Percentiles rank a stretch among this genome's conserved stretches.
Evolutionary conservation across 2,797 vertebrate genomes (phyloP).

Genomic region (Tapirus indicus): DNA sequence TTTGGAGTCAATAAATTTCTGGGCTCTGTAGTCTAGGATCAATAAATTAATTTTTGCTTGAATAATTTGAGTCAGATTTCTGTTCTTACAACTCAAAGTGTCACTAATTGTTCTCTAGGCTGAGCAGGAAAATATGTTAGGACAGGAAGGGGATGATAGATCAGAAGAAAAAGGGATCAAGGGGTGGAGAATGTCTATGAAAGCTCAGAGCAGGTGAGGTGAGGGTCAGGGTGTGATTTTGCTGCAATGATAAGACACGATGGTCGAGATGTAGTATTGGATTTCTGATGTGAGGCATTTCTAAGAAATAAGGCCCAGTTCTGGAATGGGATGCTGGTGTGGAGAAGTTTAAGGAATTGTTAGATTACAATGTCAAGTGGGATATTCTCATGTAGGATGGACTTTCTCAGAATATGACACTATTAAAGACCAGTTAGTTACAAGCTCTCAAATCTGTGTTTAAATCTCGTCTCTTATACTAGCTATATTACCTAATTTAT

Average conservation of each 20-base stretch:
- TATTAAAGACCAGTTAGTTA: not conserved
- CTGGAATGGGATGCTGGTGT: not conserved
- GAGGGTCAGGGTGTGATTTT: not conserved
- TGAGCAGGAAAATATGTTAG: not conserved
- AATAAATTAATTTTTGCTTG: not conserved
- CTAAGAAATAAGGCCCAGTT: not conserved
- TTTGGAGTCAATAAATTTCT: not conserved
- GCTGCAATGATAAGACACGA: not conserved
- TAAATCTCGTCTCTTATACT: not conserved
- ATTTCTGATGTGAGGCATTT: not conserved
- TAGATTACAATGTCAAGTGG: not conserved
- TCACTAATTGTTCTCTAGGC: not conserved
- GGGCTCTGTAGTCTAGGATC: not conserved
- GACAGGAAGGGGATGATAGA: not conserved
- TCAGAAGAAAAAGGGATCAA: not conserved
- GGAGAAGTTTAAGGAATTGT: not conserved
- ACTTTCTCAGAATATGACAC: not conserved
- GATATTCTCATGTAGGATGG: not conserved
- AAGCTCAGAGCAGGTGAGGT: not conserved
- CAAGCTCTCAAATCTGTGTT: not conserved
- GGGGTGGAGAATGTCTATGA: not conserved
- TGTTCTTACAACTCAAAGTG: not conserved
- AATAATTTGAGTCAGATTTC: not conserved
- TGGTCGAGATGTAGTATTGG: accelerated
- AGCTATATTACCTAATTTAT: not conserved